phyloP scores from a whole-genome alignment of 2,888 invertebrate genomes.

The Heteromurus nitidus region DNA sequence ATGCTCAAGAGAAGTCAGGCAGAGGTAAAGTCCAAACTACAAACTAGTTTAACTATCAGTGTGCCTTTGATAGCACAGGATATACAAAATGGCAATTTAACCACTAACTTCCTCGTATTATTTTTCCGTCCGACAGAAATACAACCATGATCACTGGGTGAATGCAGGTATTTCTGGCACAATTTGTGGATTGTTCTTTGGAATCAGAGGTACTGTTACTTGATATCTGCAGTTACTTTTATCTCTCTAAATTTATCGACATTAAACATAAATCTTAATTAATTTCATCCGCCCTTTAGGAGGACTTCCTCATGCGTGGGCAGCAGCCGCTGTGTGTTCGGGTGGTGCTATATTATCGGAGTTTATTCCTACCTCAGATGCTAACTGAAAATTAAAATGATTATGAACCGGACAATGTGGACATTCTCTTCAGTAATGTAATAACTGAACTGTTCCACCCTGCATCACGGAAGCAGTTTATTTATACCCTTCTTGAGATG shows the following conservation, averaged over 20 bases:
- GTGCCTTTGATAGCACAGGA: not conserved
- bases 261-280: not conserved
- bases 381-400: too few species aligned
- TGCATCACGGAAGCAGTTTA: too few species aligned
- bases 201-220: slow-evolving; percentile 32
- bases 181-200: slow-evolving; percentile 38
- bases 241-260: not conserved
- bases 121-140: slow-evolving; percentile 1
- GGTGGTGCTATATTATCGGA: slow-evolving; percentile 3
- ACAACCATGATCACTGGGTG: not conserved
- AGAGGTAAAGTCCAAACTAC: slow-evolving; percentile 13
- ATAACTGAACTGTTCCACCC: too few species aligned
- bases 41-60: not conserved
- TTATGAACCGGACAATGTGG: too few species aligned
- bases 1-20: slow-evolving; percentile 48
- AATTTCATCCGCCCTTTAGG: slow-evolving; percentile 2
- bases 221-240: not conserved
- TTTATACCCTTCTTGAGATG: too few species aligned
- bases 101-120: too few species aligned
- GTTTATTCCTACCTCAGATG: slow-evolving; percentile 14
- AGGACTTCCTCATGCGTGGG: slow-evolving; percentile 34
- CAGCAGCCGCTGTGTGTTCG: slow-evolving; percentile 13
- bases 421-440: too few species aligned
- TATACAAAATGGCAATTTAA: not conserved
- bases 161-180: slow-evolving; percentile 44